Base-by-base conservation (phyloP, 2,797 vertebrate species). In the Sternotherus odoratus region DNA sequence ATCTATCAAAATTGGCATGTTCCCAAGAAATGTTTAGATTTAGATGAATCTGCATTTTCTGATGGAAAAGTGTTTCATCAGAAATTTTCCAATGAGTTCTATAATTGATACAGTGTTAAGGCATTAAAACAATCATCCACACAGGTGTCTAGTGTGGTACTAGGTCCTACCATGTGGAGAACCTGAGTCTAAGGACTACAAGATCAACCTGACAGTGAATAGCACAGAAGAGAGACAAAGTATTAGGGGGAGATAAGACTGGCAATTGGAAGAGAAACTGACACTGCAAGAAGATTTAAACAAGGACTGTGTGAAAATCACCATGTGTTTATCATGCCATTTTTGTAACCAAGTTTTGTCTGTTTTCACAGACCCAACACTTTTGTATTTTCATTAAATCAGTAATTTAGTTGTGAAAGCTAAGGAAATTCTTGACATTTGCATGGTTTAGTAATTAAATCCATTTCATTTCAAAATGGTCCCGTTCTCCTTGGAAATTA, bases 141-240 rank as follows among this genome's bases (percentile, higher is more conserved):
- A 1, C 19, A 36, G 33, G 17, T 36, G n/a, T 10, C 26, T 26
- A 36, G 7, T 48, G 12, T 57, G 57, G 5, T 85, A 49, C 17
- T 50, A 5, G 43, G 4, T 56, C 17, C 33, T 85, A 8, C 19
- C 0, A 0, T 26, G 39, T 46, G 87, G 49, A 82, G 5, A 5
- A 15, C 4, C 17, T 57, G 8, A 36, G 8, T 23, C 26, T 7
- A 87, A 28, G 13, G 79, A 5, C 1, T 63, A 3, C 23, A 93
- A 79, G 21, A 87, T 21, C 89, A 82, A 87, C 77, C 9, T 83
- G 30, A 6, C 79, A 90, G 23, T 0, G 63, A 17, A n/a, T 36
- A 21, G n/a, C 5, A 3, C 9, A 66, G 63, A 36, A 36, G 17
- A 66, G n/a, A 66, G 17, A 66, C 8, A 36, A 66, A 66, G 0